Conservation (phyloP, 1,140 invertebrate species). For the Drosophila erecta region DNA sequence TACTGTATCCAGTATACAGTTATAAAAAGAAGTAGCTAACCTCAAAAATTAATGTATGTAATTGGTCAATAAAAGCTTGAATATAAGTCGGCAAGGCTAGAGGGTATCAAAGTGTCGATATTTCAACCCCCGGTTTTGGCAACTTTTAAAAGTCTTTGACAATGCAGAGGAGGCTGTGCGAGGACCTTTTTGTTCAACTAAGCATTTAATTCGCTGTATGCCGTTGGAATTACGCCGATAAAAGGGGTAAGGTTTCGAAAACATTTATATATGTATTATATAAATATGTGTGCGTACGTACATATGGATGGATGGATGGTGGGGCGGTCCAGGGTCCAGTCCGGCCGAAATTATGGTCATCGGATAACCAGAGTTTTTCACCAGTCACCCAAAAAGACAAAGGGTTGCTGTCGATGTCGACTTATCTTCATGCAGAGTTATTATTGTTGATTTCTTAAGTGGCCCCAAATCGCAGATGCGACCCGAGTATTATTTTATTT, state of each 20-base stretch:
- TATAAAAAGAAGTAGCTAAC: too few species aligned
- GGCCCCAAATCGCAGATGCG: conserved; percentile 24
- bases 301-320: conserved; percentile 14
- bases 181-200: conserved; percentile 44
- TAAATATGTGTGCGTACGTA: too few species aligned
- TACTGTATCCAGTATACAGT: too few species aligned
- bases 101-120: conserved; percentile 34
- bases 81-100: not conserved
- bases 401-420: conserved; percentile 1
- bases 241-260: conserved; percentile 29
- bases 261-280: not conserved
- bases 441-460: conserved; percentile 71
- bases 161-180: conserved; percentile 40
- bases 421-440: conserved; percentile 50
- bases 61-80: too few species aligned
- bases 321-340: not conserved
- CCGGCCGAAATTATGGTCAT: conserved; percentile 8
- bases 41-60: too few species aligned
- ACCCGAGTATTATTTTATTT: not conserved
- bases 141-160: conserved; percentile 61
- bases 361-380: conserved; percentile 23
- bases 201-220: conserved; percentile 68
- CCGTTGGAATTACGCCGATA: conserved; percentile 61
- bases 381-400: conserved; percentile 41
- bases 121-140: not conserved